Percentiles rank a stretch among this genome's conserved stretches.
Conservation (phyloP, 2,113 vertebrate genomes). For the Puntigrus tetrazona region DNA sequence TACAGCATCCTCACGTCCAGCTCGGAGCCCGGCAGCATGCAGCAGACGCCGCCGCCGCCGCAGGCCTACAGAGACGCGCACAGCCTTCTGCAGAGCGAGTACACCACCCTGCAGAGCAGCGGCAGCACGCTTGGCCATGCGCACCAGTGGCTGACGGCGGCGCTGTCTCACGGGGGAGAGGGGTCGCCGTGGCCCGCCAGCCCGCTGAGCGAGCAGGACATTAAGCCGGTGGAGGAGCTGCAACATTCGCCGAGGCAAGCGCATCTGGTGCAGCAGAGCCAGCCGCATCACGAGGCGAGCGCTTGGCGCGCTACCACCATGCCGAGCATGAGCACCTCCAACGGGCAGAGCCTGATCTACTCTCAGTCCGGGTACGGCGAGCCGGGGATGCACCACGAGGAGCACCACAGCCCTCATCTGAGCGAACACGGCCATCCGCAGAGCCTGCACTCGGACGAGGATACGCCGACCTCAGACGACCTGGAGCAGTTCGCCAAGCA, state of each 20-base stretch:
- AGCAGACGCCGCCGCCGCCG: conserved; percentile 86
- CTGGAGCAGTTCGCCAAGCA: conserved; percentile 99
- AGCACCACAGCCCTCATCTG: conserved; percentile 82
- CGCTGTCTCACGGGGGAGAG: conserved; percentile 89
- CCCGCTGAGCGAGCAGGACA: conserved; percentile 90
- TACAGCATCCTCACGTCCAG: conserved; percentile 91
- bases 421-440: conserved; percentile 82
- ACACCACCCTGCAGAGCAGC: conserved; percentile 84
- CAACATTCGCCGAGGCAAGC: conserved; percentile 81
- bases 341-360: conserved; percentile 86
- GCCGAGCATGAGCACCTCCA: conserved; percentile 87
- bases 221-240: conserved; percentile 86
- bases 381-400: conserved; percentile 87
- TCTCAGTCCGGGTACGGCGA: conserved; percentile 88
- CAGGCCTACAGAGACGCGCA: conserved; percentile 89
- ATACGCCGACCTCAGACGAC: conserved; percentile 97
- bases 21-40: conserved; percentile 89
- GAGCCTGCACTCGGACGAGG: conserved; percentile 91
- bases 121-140: conserved; percentile 94
- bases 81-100: conserved; percentile 86
- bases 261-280: conserved; percentile 76
- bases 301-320: conserved; percentile 86
- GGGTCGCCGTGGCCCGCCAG: conserved; percentile 87
- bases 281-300: conserved; percentile 85
- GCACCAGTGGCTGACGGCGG: conserved; percentile 91